A percentile compares a stretch with the other conserved stretches of the same genome.
Evolutionary conservation across 2,113 vertebrate genomes (phyloP).

Genomic region (Physeter macrocephalus): DNA sequence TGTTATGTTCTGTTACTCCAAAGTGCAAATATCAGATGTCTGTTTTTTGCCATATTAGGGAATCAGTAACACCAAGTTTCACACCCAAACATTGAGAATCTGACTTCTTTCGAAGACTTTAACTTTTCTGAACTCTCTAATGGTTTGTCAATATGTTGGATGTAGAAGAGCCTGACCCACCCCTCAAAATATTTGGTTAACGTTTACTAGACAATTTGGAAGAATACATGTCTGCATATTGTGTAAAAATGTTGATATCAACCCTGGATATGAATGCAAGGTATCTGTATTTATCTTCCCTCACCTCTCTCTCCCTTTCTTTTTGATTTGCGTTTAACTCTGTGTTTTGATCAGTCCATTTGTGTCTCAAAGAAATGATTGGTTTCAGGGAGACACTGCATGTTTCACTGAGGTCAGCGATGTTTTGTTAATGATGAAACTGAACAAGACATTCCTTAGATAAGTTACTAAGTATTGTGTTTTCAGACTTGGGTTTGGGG

Average conservation of each 20-base stretch:
- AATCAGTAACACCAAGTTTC: slow-evolving; percentile 68
- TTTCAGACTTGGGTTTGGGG: not conserved
- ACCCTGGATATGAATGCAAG: slow-evolving; percentile 23
- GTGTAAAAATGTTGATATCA: slow-evolving; percentile 61
- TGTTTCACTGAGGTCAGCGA: not conserved
- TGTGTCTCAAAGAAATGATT: slow-evolving; percentile 8
- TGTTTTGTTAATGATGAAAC: slow-evolving; percentile 18
- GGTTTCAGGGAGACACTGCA: slow-evolving; percentile 29
- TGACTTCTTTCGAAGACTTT: slow-evolving; percentile 72
- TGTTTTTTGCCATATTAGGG: slow-evolving; percentile 67
- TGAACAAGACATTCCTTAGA: not conserved
- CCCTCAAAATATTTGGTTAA: slow-evolving; percentile 46
- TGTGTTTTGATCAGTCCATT: slow-evolving; percentile 22
- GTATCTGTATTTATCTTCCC: slow-evolving; percentile 20
- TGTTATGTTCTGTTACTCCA: slow-evolving; percentile 62
- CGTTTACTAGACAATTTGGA: slow-evolving; percentile 64
- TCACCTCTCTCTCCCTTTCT: not conserved
- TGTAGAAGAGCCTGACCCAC: slow-evolving; percentile 45
- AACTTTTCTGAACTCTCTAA: slow-evolving; percentile 71
- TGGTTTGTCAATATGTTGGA: slow-evolving; percentile 62
- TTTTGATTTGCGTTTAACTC: slow-evolving; percentile 10
- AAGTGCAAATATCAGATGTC: slow-evolving; percentile 57
- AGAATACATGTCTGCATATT: slow-evolving; percentile 61
- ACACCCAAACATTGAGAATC: slow-evolving; percentile 70
- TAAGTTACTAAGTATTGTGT: not conserved